Evolutionary conservation across 2,113 vertebrate genomes (phyloP).

Genomic region (Myotis davidii): DNA sequence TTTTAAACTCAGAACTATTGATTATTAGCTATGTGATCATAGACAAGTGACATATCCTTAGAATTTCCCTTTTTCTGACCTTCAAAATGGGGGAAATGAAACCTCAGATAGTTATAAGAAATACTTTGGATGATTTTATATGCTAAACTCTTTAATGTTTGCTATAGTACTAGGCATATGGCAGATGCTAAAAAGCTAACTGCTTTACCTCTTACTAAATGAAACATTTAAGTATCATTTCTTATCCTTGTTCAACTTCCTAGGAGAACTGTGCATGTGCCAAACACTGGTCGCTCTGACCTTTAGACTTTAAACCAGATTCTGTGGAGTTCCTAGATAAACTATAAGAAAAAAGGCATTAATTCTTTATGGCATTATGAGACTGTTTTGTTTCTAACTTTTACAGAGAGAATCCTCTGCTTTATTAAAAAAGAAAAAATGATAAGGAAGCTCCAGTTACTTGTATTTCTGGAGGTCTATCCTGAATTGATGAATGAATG

Average conservation of each 20-base stretch:
- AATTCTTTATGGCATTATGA: conserved; percentile 59
- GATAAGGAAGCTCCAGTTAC: not conserved
- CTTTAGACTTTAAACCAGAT: conserved; percentile 45
- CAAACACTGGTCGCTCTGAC: conserved; percentile 15
- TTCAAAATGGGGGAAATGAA: not conserved
- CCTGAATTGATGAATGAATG: not conserved
- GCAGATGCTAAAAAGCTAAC: conserved; percentile 8
- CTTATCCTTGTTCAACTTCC: not conserved
- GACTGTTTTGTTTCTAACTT: conserved; percentile 39
- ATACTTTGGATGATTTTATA: not conserved
- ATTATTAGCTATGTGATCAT: not conserved
- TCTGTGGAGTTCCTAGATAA: conserved; percentile 60
- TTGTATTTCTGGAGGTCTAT: conserved; percentile 35
- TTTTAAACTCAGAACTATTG: not conserved
- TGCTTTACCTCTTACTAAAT: conserved; percentile 36
- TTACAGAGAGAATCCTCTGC: conserved; percentile 22
- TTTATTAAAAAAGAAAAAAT: conserved; percentile 32
- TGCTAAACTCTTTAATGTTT: not conserved
- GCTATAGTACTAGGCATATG: not conserved
- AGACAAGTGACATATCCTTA: not conserved
- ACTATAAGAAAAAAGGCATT: conserved; percentile 54
- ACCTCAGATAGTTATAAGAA: not conserved
- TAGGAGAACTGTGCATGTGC: not conserved
- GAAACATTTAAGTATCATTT: conserved; percentile 46
- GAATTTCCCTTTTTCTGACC: not conserved